Conservation (phyloP, 1,140 invertebrate species). For the Drosophila erecta region DNA sequence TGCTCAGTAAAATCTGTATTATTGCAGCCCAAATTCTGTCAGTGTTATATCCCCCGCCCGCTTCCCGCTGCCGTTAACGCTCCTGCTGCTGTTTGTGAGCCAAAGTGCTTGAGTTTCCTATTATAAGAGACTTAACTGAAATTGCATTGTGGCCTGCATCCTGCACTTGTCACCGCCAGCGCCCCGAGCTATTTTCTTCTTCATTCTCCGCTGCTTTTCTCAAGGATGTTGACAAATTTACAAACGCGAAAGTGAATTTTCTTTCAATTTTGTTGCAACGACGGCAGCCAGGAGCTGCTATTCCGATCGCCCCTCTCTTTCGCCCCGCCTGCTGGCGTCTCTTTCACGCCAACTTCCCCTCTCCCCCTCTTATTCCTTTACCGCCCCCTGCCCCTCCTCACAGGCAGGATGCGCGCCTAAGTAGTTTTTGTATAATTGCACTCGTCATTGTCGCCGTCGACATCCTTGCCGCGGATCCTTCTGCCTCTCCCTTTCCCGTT, state of each 20-base stretch:
- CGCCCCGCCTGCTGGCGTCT: background rate
- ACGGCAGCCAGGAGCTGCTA: slow-evolving; percentile 11
- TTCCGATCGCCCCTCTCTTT: slow-evolving; percentile 2
- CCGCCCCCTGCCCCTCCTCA: slow-evolving; percentile 25
- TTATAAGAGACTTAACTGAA: slow-evolving; percentile 59
- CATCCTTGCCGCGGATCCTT: slow-evolving; percentile 39
- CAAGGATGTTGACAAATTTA: slow-evolving; percentile 83
- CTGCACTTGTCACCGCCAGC: slow-evolving; percentile 59
- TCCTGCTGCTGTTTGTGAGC: slow-evolving; percentile 40
- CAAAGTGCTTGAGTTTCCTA: slow-evolving; percentile 51
- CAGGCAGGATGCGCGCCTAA: slow-evolving; percentile 76
- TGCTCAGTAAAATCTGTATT: too few species aligned
- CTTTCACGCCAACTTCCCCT: background rate
- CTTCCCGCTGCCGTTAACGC: slow-evolving; percentile 16
- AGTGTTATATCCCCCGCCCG: slow-evolving; percentile 4
- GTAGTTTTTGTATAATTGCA: slow-evolving; percentile 83
- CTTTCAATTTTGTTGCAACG: slow-evolving; percentile 77
- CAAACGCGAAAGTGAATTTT: slow-evolving; percentile 82
- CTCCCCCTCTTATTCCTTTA: slow-evolving; percentile 5
- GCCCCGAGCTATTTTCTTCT: slow-evolving; percentile 50
- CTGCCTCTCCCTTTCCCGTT: background rate
- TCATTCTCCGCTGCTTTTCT: slow-evolving; percentile 55
- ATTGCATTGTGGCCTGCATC: slow-evolving; percentile 56
- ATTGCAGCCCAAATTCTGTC: background rate
- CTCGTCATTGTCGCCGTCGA: slow-evolving; percentile 78